Percentiles rank a stretch among this genome's conserved stretches.
phyloP scores from a whole-genome alignment of 2,888 invertebrate genomes.

The Campoletis raptor region DNA sequence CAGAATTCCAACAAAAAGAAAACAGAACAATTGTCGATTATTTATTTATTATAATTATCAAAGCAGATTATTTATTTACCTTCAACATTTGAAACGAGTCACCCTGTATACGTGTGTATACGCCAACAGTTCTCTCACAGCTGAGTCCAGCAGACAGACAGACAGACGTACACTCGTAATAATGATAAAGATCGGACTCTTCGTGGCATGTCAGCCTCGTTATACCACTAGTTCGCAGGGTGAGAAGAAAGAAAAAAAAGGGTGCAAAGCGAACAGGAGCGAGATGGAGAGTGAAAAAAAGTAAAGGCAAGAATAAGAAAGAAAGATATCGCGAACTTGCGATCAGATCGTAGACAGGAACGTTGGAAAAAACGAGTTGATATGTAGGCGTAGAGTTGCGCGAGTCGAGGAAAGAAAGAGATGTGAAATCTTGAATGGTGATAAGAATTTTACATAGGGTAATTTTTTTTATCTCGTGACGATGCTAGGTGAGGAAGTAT shows the following conservation, averaged over 20 bases:
- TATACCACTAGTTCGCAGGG: constrained; percentile 54
- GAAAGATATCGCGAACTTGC: constrained; percentile 48
- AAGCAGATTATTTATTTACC: background rate
- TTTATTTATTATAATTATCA: background rate
- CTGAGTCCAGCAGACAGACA: constrained; percentile 67
- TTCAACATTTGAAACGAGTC: constrained; percentile 11
- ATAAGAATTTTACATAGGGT: constrained; percentile 34
- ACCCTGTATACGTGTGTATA: constrained; percentile 37
- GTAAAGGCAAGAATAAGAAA: constrained; percentile 18
- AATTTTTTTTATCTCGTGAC: constrained; percentile 51
- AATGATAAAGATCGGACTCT: constrained; percentile 77
- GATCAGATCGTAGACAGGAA: constrained; percentile 42
- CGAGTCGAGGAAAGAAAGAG: constrained; percentile 18
- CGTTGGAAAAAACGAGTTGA: constrained; percentile 21
- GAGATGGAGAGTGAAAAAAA: constrained; percentile 47
- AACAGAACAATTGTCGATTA: background rate
- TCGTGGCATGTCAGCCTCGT: constrained; percentile 72
- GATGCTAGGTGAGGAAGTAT: constrained; percentile 30
- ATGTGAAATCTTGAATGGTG: background rate
- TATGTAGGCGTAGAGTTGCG: constrained; percentile 9
- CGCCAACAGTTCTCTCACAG: constrained; percentile 62
- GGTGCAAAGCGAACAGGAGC: constrained; percentile 48
- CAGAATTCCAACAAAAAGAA: background rate
- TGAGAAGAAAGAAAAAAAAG: constrained; percentile 42
- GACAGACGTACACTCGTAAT: constrained; percentile 76